phyloP scores from a whole-genome alignment of 2,888 invertebrate species.

The Agonopterix alstromeriana region DNA sequence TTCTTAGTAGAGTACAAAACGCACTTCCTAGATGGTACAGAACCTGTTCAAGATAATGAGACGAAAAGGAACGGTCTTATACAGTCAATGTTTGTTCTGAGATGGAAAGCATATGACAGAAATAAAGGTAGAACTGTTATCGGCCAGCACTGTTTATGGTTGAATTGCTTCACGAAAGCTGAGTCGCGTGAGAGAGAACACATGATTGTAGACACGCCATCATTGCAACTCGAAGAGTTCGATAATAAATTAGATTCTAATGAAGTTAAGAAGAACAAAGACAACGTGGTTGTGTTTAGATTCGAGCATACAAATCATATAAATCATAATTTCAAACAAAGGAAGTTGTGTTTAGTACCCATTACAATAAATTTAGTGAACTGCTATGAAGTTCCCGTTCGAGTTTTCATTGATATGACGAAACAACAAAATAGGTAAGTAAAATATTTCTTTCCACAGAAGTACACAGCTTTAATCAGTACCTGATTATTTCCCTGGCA shows the following conservation, averaged over 20 bases:
- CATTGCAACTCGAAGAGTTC: conserved; percentile 53
- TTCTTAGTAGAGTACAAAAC: conserved; percentile 46
- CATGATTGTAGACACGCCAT: conserved; percentile 34
- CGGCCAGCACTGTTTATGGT: conserved; percentile 83
- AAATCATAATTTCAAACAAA: conserved; percentile 78
- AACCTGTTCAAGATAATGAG: conserved; percentile 23
- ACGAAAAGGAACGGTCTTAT: conserved; percentile 41
- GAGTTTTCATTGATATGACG: conserved; percentile 78
- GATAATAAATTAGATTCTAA: conserved; percentile 32
- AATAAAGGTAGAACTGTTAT: conserved; percentile 73
- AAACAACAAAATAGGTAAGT: conserved; percentile 75
- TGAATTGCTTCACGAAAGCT: conserved; percentile 76
- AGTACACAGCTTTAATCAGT: no score
- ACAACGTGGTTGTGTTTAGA: conserved; percentile 75
- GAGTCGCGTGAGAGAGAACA: conserved; percentile 59
- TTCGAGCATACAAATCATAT: conserved; percentile 76
- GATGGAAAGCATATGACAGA: conserved; percentile 77
- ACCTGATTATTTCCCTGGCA: no score
- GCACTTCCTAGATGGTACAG: conserved; percentile 36
- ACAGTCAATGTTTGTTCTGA: conserved; percentile 61
- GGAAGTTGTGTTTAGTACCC: conserved; percentile 80
- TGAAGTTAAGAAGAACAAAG: conserved; percentile 44
- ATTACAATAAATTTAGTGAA: conserved; percentile 82
- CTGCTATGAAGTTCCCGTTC: conserved; percentile 76
- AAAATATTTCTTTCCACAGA: no score